These are phyloP conservation scores for Pseudotriccus pelzelni DNA, from an alignment of 2,797 vertebrate genomes.

Conservation along the genomic window DNA sequence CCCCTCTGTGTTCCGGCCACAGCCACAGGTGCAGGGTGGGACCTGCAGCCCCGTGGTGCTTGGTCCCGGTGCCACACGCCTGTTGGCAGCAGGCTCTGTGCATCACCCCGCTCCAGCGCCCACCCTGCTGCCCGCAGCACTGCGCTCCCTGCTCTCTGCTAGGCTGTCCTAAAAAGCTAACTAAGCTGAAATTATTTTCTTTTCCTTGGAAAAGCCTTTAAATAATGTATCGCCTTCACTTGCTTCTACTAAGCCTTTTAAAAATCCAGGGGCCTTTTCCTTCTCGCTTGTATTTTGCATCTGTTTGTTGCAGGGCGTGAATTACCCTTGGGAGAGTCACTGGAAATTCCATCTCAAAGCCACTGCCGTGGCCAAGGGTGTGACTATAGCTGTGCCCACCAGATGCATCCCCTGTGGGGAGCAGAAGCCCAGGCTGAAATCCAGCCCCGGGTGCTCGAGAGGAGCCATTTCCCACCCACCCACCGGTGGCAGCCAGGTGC, in stretches of 20 bases:
- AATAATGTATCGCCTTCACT: constrained; percentile 26
- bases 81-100: rapidly evolving
- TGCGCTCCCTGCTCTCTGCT: neutral
- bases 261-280: neutral
- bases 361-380: neutral
- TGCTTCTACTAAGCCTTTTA: neutral
- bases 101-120: neutral
- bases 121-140: neutral
- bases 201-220: constrained; percentile 14
- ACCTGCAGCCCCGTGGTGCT: neutral
- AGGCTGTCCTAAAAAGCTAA: constrained; percentile 64
- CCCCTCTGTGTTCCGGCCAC: rapidly evolving
- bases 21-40: neutral
- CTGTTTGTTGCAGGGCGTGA: neutral
- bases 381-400: neutral
- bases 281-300: neutral
- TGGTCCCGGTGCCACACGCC: rapidly evolving
- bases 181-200: constrained; percentile 60
- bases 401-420: neutral
- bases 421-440: neutral
- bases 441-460: neutral
- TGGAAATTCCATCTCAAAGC: neutral
- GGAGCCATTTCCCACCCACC: neutral
- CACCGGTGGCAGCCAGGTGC: neutral
- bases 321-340: neutral